Evolutionary conservation across 2,888 invertebrate genomes (phyloP).

Genomic region (Girardia tigrina): DNA sequence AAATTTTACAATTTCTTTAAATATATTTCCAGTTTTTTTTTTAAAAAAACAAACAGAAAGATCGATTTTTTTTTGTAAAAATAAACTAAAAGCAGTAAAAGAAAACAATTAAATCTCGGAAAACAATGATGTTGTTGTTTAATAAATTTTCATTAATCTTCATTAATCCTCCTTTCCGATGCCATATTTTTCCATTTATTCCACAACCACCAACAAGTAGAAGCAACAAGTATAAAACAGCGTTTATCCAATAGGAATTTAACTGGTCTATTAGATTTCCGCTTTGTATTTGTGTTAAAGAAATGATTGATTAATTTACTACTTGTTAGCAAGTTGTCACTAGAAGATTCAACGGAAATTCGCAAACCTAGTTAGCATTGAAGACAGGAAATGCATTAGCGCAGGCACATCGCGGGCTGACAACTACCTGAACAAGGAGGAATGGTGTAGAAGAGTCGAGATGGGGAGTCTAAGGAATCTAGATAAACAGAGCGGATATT

Average conservation of each 20-base stretch:
- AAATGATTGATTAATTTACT: constrained; percentile 23
- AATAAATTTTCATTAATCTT: constrained; percentile 20
- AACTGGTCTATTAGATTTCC: constrained; percentile 23
- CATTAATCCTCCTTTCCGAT: constrained; percentile 20
- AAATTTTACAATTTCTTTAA: too few species aligned
- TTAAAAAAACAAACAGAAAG: too few species aligned
- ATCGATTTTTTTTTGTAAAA: constrained; percentile 10
- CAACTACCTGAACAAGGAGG: constrained; percentile 9
- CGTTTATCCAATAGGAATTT: neutral
- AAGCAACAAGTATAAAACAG: neutral
- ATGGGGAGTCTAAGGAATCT: constrained; percentile 20
- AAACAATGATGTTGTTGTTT: constrained; percentile 23
- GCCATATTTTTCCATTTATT: constrained; percentile 23
- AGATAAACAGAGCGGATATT: constrained; percentile 23
- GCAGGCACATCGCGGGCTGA: neutral
- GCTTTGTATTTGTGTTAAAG: constrained; percentile 19
- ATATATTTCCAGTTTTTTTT: neutral
- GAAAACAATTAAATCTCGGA: constrained; percentile 23
- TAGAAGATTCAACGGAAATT: constrained; percentile 13
- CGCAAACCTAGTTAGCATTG: constrained; percentile 3
- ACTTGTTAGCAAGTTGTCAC: constrained; percentile 20
- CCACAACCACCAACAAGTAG: constrained; percentile 1
- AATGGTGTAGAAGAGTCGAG: constrained; percentile 11
- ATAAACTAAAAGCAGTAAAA: constrained; percentile 4
- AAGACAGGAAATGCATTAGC: constrained; percentile 23